Percentiles rank a stretch among this genome's conserved stretches.
Conservation (phyloP, 2,113 vertebrate genomes). For the Cisticola juncidis region DNA sequence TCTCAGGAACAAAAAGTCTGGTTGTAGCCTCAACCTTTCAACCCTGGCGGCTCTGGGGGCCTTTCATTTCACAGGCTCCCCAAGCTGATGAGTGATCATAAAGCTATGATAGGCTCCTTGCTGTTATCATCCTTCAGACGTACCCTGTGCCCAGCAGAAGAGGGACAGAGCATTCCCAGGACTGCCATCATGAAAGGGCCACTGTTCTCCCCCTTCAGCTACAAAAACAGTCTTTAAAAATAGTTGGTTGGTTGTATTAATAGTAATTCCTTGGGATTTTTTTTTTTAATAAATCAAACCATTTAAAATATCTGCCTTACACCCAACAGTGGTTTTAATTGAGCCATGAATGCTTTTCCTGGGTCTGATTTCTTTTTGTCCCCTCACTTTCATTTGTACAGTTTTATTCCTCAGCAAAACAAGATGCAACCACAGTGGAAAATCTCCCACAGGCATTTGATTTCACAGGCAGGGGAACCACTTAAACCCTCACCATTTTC, state of each 20-base stretch:
- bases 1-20: conserved; percentile 45
- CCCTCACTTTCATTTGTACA: background rate
- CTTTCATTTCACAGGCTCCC: conserved; percentile 50
- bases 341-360: background rate
- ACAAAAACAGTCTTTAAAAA: background rate
- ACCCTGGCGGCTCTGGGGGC: background rate
- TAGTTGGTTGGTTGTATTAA: background rate
- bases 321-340: background rate
- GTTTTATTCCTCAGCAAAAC: background rate
- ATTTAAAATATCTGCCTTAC: background rate
- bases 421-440: background rate
- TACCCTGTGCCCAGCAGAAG: background rate
- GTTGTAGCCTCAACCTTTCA: conserved; percentile 28
- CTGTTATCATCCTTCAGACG: conserved; percentile 18
- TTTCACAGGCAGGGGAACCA: background rate
- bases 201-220: conserved; percentile 11
- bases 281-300: background rate
- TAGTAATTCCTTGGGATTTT: background rate
- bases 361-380: background rate
- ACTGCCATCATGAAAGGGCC: background rate
- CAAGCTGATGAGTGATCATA: conserved; percentile 26
- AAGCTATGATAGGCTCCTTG: conserved; percentile 6
- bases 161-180: background rate
- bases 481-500: background rate
- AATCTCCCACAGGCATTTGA: background rate